Base-by-base conservation (phyloP, 1,140 invertebrate genomes). In the Meloidogyne chitwoodi region DNA sequence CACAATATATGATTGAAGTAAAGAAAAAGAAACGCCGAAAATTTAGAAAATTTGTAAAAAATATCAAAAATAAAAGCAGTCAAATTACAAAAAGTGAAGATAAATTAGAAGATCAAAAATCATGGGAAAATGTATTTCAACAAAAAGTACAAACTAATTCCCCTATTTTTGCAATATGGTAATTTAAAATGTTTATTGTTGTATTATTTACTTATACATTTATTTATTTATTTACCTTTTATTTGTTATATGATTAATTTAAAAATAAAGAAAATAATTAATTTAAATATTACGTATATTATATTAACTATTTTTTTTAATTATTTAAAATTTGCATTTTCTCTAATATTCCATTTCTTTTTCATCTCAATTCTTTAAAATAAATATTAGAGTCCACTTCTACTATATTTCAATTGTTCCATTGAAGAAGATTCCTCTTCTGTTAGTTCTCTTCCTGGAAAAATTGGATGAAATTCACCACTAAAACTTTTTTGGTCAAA, bases 1-100 rank as follows among this genome's bases (percentile, higher is more conserved):
- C 84, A 29, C 84, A 83, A 61, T 83, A 83, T 65, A 85, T 85
- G 84, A 82, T 86, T 27, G 84, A 85, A 70, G 77, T 85, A 14
- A 86, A 85, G 41, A 80, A 71, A 48, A 84, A 84, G 77, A 83
- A 83, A 67, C 65, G 72, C 14, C 79, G 72, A 29, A 71, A 31
- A 34, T 63, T 41, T 29, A 34, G 19, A 29, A 56, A 56, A 22
- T 14, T 56, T 56, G 4, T n/a, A 0, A 56, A 56, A 56, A 56
- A 56, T n/a, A 8, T n/a, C 26, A 41, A 70, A 56, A 8, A 44
- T 56, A 56, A 19, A 6, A 19, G 44, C 16, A 19, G 44, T 5
- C n/a, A n/a, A 56, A 1, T 56, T 5, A 19, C 38, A n/a, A 29
- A 26, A 48, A 65, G 38, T 48, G 22, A 74, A 65, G 16, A 68